Evolutionary conservation across 2,113 vertebrate genomes (phyloP).

Genomic region (Poicephalus gulielmi): DNA sequence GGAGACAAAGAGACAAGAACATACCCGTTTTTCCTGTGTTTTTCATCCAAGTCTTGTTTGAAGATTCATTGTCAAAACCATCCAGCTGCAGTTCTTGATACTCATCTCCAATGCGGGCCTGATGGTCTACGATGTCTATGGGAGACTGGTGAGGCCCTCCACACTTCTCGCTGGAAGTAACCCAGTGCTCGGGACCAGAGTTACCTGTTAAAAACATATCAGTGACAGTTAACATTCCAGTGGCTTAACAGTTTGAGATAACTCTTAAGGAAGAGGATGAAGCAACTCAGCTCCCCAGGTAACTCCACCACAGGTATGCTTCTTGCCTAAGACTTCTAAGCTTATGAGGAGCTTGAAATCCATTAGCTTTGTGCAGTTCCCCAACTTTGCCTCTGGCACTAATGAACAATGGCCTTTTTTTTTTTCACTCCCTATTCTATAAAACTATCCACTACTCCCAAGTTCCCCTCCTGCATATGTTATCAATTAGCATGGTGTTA

Average conservation of each 20-base stretch:
- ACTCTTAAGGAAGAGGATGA: not conserved
- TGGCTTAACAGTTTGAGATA: not conserved
- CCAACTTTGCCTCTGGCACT: constrained; percentile 37
- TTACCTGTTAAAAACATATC: constrained; percentile 76
- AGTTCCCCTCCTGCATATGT: not conserved
- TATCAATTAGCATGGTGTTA: not conserved
- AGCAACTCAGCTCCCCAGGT: not conserved
- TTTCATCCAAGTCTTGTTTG: constrained; percentile 98
- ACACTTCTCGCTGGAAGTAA: constrained; percentile 85
- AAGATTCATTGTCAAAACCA: constrained; percentile 90
- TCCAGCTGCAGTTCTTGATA: constrained; percentile 91
- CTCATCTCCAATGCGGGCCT: constrained; percentile 82
- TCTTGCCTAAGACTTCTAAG: not conserved
- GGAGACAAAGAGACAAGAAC: not conserved
- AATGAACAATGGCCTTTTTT: constrained; percentile 5
- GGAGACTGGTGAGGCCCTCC: constrained; percentile 90
- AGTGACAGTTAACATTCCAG: not conserved
- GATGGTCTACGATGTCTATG: constrained; percentile 88
- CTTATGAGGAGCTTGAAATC: not conserved
- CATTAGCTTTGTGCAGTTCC: not conserved
- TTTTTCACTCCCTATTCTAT: not conserved
- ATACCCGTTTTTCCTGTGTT: constrained; percentile 97
- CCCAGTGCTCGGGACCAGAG: constrained; percentile 92
- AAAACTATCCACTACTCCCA: constrained; percentile 50
- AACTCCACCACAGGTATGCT: not conserved